These are phyloP conservation scores for Nomada lathburiana DNA, from an alignment of 2,888 invertebrate species.

Conservation along the genomic window DNA sequence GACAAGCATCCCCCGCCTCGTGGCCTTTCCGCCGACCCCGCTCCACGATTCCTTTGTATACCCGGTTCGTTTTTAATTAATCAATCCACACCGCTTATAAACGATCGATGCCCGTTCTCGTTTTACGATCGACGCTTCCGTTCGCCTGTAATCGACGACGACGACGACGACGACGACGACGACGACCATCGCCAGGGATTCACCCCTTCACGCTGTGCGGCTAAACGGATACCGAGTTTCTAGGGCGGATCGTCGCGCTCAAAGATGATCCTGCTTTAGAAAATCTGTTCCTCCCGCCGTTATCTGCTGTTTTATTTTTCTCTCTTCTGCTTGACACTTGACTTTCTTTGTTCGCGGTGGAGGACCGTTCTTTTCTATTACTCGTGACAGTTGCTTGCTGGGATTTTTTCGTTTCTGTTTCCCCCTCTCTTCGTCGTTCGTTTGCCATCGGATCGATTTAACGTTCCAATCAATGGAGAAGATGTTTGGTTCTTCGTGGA, in stretches of 20 bases:
- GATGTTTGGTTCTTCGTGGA: too few relatives aligned
- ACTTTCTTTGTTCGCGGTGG: background rate
- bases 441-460: too few relatives aligned
- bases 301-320: background rate
- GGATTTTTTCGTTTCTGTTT: too few relatives aligned
- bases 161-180: background rate
- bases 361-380: background rate
- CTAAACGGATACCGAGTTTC: constrained; percentile 37
- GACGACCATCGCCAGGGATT: constrained; percentile 8
- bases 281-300: background rate
- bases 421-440: too few relatives aligned
- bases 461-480: too few relatives aligned
- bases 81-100: constrained; percentile 56
- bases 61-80: constrained; percentile 54
- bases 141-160: constrained; percentile 37
- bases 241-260: constrained; percentile 41
- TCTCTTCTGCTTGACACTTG: background rate
- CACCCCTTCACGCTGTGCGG: constrained; percentile 16
- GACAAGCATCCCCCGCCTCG: constrained; percentile 28
- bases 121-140: constrained; percentile 46
- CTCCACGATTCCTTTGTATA: constrained; percentile 22
- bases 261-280: background rate
- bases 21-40: constrained; percentile 29
- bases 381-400: too few relatives aligned
- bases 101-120: constrained; percentile 57